Evolutionary conservation across 2,888 invertebrate species (phyloP).

Genomic region (Palloptera scutellata): DNA sequence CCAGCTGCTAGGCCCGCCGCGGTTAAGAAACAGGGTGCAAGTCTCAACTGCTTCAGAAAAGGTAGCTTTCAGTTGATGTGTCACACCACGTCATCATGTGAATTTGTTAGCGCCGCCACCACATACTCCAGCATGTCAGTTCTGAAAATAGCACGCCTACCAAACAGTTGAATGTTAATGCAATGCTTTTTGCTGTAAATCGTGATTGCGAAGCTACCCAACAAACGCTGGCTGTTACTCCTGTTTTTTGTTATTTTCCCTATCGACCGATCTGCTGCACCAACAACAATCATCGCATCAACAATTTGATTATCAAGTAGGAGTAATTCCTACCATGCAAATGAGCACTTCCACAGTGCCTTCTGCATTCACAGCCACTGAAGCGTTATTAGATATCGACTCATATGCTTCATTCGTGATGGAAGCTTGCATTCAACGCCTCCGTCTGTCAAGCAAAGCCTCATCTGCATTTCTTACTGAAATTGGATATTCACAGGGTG

Average conservation of each 20-base stretch:
- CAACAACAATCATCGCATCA: too few species aligned
- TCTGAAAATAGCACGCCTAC: not conserved
- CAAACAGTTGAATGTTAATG: not conserved
- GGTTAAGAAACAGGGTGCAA: too few species aligned
- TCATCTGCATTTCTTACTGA: not conserved
- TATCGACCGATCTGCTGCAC: too few species aligned
- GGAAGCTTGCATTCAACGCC: conserved; percentile 30
- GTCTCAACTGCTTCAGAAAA: not conserved
- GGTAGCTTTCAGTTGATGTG: not conserved
- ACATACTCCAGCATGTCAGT: too few species aligned
- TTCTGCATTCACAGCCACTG: not conserved
- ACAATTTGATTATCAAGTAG: too few species aligned
- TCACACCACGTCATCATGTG: not conserved
- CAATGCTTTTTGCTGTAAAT: not conserved
- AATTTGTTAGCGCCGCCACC: not conserved
- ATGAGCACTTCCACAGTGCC: not conserved
- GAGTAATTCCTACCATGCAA: not conserved
- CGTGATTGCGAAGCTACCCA: not conserved
- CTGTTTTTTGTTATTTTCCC: too few species aligned
- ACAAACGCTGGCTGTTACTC: not conserved
- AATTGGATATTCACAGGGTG: not conserved
- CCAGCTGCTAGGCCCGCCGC: too few species aligned
- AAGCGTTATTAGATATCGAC: not conserved
- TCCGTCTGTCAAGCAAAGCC: conserved; percentile 24
- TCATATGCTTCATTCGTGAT: conserved; percentile 29